These are phyloP conservation scores for Cataglyphis altisquamis DNA, from an alignment of 2,888 invertebrate genomes.

Conservation along the genomic window DNA sequence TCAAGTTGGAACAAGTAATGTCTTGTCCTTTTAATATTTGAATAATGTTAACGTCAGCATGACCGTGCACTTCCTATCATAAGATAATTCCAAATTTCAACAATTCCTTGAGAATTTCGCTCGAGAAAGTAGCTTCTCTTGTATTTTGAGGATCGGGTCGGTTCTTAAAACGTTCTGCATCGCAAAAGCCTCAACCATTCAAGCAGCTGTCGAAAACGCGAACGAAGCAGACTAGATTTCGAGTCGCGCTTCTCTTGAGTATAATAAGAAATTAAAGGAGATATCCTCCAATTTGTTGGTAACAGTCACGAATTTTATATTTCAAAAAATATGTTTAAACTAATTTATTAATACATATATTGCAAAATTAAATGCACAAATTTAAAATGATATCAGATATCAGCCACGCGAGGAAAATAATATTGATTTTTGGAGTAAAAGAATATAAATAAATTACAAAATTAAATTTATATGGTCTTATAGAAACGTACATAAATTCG, in stretches of 20 bases:
- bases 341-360: neutral
- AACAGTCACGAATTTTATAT: neutral
- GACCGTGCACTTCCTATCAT: neutral
- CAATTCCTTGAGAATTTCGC: slow-evolving; percentile 25
- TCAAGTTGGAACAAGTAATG: neutral
- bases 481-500: neutral
- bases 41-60: slow-evolving; percentile 1
- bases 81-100: slow-evolving; percentile 9
- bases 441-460: neutral
- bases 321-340: neutral
- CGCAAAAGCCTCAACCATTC: slow-evolving; percentile 25
- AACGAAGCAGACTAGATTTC: slow-evolving; percentile 45
- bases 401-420: neutral
- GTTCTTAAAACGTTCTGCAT: slow-evolving; percentile 42
- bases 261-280: slow-evolving; percentile 47
- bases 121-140: slow-evolving; percentile 43
- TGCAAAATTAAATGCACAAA: neutral
- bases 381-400: neutral
- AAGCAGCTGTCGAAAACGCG: slow-evolving; percentile 52
- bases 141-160: slow-evolving; percentile 38
- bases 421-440: neutral
- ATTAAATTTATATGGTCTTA: neutral
- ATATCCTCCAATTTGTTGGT: neutral
- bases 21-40: neutral
- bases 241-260: slow-evolving; percentile 8